These are phyloP conservation scores for Felis chaus DNA, from an alignment of 2,113 vertebrate species.

Conservation along the genomic window DNA sequence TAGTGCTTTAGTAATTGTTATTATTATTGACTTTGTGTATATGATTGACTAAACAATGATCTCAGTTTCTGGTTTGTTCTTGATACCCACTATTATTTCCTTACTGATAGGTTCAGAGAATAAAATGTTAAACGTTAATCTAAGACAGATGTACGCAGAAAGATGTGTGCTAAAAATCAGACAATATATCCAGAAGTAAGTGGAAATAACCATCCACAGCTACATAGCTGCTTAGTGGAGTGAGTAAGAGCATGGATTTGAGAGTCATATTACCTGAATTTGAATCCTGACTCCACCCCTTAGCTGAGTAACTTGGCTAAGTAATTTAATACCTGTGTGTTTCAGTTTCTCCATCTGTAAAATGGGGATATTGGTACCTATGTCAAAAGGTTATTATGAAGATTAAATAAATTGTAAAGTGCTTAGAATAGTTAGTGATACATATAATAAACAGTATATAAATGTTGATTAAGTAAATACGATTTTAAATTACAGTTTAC, in stretches of 20 bases:
- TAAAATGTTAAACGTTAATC: constrained; percentile 19
- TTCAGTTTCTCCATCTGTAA: background rate
- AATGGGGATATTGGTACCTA: background rate
- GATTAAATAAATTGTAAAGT: background rate
- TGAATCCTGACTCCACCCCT: background rate
- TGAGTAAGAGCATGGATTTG: background rate
- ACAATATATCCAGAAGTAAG: background rate
- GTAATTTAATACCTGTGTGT: background rate
- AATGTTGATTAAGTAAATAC: background rate
- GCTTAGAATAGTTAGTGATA: background rate
- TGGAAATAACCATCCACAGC: background rate
- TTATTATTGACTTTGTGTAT: constrained; percentile 48
- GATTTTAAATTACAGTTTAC: background rate
- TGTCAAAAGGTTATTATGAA: background rate
- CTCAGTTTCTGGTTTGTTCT: background rate
- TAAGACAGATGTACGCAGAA: background rate
- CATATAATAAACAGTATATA: background rate
- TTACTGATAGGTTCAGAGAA: background rate
- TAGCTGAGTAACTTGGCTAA: background rate
- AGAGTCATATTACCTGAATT: background rate
- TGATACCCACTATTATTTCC: background rate
- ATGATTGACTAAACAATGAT: background rate
- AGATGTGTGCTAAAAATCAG: background rate
- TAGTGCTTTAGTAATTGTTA: background rate
- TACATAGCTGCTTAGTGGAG: background rate